A percentile compares a stretch with the other conserved stretches of the same genome.
Conservation (phyloP, 2,113 vertebrate genomes). For the Rhizomys pruinosus region DNA sequence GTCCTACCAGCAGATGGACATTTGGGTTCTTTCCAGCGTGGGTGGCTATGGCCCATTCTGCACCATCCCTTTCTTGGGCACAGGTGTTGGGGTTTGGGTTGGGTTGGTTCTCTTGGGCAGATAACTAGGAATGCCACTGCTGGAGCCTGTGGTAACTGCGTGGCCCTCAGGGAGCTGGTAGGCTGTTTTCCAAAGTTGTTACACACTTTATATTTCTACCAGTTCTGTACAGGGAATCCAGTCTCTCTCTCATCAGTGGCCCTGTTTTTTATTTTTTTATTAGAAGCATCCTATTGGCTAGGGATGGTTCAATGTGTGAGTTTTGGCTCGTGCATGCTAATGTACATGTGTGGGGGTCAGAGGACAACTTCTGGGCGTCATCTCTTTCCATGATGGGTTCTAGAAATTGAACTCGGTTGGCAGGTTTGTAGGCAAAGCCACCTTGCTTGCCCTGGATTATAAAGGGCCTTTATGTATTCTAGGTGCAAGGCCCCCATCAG, state of each 20-base stretch:
- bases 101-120: background rate
- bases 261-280: background rate
- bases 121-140: too few relatives aligned
- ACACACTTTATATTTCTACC: background rate
- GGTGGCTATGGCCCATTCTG: background rate
- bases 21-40: background rate
- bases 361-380: background rate
- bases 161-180: background rate
- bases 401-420: background rate
- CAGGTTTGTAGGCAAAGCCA: background rate
- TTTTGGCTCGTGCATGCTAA: too few relatives aligned
- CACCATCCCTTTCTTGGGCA: background rate
- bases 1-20: background rate
- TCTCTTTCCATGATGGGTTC: background rate
- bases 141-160: background rate
- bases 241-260: background rate
- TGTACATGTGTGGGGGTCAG: background rate
- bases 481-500: background rate
- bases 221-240: background rate
- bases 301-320: background rate
- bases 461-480: conserved; percentile 11
- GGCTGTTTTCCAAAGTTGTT: background rate
- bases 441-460: background rate
- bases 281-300: background rate
- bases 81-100: background rate